These are phyloP conservation scores for Garrulus glandarius DNA, from an alignment of 2,797 vertebrate species.

Conservation along the genomic window DNA sequence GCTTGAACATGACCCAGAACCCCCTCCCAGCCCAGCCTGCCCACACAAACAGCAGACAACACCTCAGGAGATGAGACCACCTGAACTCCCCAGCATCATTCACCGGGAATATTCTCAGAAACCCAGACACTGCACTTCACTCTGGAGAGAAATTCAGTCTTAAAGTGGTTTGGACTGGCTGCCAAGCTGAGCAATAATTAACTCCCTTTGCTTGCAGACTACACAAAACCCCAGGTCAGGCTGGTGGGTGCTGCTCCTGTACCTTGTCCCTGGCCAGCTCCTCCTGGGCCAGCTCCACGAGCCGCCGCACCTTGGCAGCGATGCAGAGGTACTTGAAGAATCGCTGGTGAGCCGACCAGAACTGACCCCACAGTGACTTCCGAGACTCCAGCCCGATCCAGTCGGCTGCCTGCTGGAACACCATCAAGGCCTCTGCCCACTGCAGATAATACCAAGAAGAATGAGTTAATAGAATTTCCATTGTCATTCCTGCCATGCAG, in stretches of 20 bases:
- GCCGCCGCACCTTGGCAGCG: conserved; percentile 91
- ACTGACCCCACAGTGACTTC: conserved; percentile 97
- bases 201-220: neutral
- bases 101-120: neutral
- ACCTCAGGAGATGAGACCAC: fast-evolving
- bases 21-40: neutral
- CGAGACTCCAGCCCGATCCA: conserved; percentile 89
- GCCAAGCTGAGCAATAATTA: neutral
- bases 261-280: conserved; percentile 92
- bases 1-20: neutral
- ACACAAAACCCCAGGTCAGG: neutral
- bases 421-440: conserved; percentile 92
- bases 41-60: neutral
- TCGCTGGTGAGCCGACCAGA: conserved; percentile 97
- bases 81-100: neutral
- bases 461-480: neutral
- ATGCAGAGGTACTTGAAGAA: conserved; percentile 99
- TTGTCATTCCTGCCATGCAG: neutral
- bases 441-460: conserved; percentile 24
- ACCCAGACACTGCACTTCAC: fast-evolving
- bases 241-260: neutral
- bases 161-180: neutral
- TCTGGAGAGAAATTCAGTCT: neutral
- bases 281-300: conserved; percentile 89
- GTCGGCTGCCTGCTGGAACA: conserved; percentile 92